These are phyloP conservation scores for Pristionchus japonicus DNA, from an alignment of 2,888 invertebrate genomes.

Conservation along the genomic window DNA sequence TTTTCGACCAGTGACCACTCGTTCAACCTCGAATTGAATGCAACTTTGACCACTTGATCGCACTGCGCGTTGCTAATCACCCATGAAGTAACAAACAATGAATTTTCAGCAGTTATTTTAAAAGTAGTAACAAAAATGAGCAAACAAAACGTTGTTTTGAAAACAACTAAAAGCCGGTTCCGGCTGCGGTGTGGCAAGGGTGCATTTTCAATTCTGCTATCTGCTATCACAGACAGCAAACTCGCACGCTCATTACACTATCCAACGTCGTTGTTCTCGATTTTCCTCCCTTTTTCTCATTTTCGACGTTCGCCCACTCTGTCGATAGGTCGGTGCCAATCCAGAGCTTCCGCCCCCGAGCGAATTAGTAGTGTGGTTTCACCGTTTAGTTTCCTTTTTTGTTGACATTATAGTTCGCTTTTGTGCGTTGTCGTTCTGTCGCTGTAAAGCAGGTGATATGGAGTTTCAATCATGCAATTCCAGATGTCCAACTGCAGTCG, in stretches of 20 bases:
- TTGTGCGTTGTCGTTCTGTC: neutral
- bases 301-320: neutral
- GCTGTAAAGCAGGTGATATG: too few relatives aligned
- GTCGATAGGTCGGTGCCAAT: neutral
- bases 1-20: too few relatives aligned
- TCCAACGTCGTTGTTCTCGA: neutral
- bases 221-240: neutral
- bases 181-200: neutral
- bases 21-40: too few relatives aligned
- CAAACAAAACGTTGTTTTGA: too few relatives aligned
- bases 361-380: neutral
- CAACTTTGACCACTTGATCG: too few relatives aligned
- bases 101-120: too few relatives aligned
- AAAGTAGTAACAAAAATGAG: too few relatives aligned
- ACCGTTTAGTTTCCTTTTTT: neutral
- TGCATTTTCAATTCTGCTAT: neutral
- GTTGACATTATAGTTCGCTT: neutral
- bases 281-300: neutral
- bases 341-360: neutral
- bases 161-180: neutral
- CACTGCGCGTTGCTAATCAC: too few relatives aligned
- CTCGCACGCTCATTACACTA: constrained; percentile 18
- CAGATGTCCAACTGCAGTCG: constrained; percentile 47
- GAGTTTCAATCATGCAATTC: neutral
- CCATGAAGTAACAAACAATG: too few relatives aligned